Evolutionary conservation across 2,888 invertebrate species (phyloP), one percentile per base, ranked within the genome.

Genomic region (Therioaphis trifolii): DNA sequence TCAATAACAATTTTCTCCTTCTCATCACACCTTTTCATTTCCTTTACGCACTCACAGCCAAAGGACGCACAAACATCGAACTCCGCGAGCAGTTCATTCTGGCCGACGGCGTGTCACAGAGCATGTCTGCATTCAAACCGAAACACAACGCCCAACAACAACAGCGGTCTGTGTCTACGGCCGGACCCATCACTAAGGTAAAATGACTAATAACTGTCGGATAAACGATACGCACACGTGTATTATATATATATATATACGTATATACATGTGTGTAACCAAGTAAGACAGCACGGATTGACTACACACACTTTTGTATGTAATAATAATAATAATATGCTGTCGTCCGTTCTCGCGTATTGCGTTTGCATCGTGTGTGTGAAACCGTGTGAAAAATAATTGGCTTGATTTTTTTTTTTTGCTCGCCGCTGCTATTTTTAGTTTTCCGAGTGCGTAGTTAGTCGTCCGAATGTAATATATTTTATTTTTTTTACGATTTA

Each of bases 1-100:
- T 85, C 85, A 85, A 84, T 85, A 84, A 85, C 82, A 68, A 80
- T 84, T 85, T 85, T 84, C 72, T 86, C 84, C 75, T 49, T 72
- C 63, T 85, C 77, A 74, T 63, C 72, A 75, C 72, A 58, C 77
- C 72, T 71, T 85, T 80, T 84, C 71, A 84, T 87, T 88, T 87
- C 86, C 77, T 85, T 84, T 85, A 84, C 84, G 84, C 78, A 79
- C 75, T 85, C 85, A 85, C 85, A 98, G 98, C 98, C 92, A 98
- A 98, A 92, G 99, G 99, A 92, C 95, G 99, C 91, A 98, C 98
- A 91, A 99, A 99, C 93, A 96, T 98, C 92, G 98, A 99, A 92
- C 94, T 99, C 89, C 94, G 99, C 89, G 99, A 99, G 91, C 96
- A 98, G 92, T 99, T 99, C 92, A 96, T 98, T 90, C 92, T 99